Conservation (phyloP, 1,140 invertebrate genomes). For the Venturia canescens region DNA sequence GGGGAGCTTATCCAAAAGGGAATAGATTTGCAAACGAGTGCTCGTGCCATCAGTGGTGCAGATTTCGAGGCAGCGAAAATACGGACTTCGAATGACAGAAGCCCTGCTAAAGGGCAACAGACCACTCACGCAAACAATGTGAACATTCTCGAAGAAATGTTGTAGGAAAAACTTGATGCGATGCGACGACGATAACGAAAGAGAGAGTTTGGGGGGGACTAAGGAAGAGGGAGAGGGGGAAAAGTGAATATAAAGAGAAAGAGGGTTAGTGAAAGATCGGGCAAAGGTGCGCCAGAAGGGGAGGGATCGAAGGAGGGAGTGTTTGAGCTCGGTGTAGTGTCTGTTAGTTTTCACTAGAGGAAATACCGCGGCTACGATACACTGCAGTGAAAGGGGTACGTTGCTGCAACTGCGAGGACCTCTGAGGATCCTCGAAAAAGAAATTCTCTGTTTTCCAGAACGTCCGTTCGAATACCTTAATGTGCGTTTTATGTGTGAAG, state of each 20-base stretch:
- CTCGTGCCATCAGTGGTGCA: conserved; percentile 36
- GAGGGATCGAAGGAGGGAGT: conserved; percentile 41
- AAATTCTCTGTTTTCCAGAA: too few relatives aligned
- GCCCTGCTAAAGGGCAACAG: conserved; percentile 17
- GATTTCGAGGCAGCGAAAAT: conserved; percentile 21
- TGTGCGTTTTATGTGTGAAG: conserved; percentile 48
- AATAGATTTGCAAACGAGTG: conserved; percentile 36
- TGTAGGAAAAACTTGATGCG: not conserved
- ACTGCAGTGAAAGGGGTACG: conserved; percentile 71
- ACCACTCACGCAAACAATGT: not conserved
- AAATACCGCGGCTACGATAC: conserved; percentile 67
- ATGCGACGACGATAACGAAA: not conserved
- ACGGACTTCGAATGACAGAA: not conserved
- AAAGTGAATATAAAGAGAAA: conserved; percentile 45
- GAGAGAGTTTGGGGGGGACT: conserved; percentile 41
- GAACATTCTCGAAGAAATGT: too few relatives aligned
- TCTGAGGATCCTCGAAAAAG: not conserved
- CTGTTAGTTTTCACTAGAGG: conserved; percentile 61
- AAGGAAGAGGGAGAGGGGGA: conserved; percentile 5
- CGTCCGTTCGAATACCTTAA: not conserved
- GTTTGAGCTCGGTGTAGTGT: conserved; percentile 35
- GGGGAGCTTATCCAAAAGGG: conserved; percentile 33
- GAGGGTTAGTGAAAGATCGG: conserved; percentile 41
- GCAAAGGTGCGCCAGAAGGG: conserved; percentile 36
- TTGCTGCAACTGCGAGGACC: conserved; percentile 56